Percentiles rank a stretch among this genome's conserved stretches.
Evolutionary conservation across 2,888 invertebrate genomes (phyloP).

Genomic region (Anoplius nigerrimus): DNA sequence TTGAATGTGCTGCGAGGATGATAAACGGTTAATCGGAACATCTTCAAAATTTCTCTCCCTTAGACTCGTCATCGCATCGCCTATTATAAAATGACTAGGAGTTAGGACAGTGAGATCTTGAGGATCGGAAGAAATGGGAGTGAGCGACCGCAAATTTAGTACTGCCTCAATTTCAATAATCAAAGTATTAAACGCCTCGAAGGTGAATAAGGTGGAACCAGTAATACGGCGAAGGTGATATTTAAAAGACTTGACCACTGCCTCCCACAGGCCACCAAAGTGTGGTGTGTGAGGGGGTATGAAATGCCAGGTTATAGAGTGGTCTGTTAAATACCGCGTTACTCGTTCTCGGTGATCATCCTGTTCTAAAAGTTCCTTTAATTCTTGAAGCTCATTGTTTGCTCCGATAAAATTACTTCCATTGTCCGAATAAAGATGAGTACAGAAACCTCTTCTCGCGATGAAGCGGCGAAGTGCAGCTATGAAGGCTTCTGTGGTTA

Average conservation of each 20-base stretch:
- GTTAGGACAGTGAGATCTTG: background rate
- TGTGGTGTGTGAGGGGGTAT: conserved; percentile 7
- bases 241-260: conserved; percentile 5
- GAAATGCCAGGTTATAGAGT: too few relatives aligned
- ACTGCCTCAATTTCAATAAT: conserved; percentile 9
- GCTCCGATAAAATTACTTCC: background rate
- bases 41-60: conserved; percentile 1
- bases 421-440: background rate
- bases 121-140: conserved; percentile 3
- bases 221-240: background rate
- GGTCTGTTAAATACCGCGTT: too few relatives aligned
- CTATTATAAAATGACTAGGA: conserved; percentile 4
- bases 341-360: too few relatives aligned
- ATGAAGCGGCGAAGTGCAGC: background rate
- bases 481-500: background rate
- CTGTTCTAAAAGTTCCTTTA: too few relatives aligned
- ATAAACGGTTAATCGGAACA: background rate
- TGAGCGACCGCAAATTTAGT: conserved; percentile 1
- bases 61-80: background rate
- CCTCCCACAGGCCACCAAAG: conserved; percentile 16
- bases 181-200: conserved; percentile 2
- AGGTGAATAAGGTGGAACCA: background rate
- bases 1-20: conserved; percentile 2
- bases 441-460: background rate
- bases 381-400: too few relatives aligned